Evolutionary conservation across 2,797 vertebrate genomes (phyloP).

Genomic region (Prunella strophiata): DNA sequence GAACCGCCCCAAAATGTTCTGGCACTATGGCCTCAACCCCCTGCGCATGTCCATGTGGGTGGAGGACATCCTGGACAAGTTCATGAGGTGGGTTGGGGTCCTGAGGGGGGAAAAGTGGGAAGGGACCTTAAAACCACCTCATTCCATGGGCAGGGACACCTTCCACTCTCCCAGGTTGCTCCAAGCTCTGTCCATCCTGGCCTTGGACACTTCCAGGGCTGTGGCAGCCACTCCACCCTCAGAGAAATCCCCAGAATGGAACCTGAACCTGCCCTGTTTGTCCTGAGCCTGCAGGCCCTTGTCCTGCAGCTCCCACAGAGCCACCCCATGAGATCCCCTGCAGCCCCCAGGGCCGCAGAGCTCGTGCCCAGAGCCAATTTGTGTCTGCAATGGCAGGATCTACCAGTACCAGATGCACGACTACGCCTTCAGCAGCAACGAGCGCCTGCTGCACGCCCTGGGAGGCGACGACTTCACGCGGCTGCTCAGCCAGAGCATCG

Average conservation of each 20-base stretch:
- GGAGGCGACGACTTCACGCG: conserved; percentile 82
- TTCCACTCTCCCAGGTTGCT: background rate
- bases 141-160: background rate
- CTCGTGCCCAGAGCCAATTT: background rate
- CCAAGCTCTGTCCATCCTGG: accelerated
- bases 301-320: background rate
- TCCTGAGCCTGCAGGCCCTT: background rate
- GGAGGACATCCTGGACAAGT: conserved; percentile 90
- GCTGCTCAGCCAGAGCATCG: conserved; percentile 88
- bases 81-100: conserved; percentile 86
- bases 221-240: background rate
- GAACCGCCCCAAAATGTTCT: conserved; percentile 87
- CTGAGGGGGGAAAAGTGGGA: no score
- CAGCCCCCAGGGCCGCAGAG: background rate
- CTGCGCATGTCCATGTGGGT: conserved; percentile 94
- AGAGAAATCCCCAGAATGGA: background rate
- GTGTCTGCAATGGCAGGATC: conserved; percentile 78
- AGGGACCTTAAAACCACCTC: background rate
- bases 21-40: conserved; percentile 89
- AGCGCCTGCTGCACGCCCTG: conserved; percentile 87
- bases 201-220: background rate
- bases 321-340: accelerated
- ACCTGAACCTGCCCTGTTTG: background rate
- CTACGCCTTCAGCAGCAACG: conserved; percentile 90
- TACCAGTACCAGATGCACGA: conserved; percentile 93